These are phyloP conservation scores for Macaca nemestrina DNA, from an alignment of 2,113 vertebrate genomes.

Conservation along the genomic window DNA sequence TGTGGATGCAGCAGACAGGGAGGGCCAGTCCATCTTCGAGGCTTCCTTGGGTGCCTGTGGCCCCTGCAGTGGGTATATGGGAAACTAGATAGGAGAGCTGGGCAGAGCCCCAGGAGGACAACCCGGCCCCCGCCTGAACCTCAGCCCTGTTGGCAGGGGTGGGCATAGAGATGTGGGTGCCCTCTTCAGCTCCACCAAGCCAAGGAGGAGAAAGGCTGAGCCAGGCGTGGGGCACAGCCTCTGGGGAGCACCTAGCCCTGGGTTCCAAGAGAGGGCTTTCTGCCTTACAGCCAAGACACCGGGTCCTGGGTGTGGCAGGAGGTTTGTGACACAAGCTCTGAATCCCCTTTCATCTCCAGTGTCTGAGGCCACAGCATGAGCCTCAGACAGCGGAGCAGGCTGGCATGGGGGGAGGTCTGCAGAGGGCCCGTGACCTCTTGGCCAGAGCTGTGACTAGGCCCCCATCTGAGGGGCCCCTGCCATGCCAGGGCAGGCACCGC, in stretches of 20 bases:
- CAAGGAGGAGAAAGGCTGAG: neutral
- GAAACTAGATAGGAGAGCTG: neutral
- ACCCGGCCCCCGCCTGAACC: neutral
- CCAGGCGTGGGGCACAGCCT: neutral
- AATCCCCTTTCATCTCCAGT: too few relatives aligned
- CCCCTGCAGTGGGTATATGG: neutral
- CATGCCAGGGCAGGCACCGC: neutral
- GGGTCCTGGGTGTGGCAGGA: neutral
- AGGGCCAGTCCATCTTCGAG: neutral
- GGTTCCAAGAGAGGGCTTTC: neutral
- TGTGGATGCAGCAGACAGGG: neutral
- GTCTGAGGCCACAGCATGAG: neutral
- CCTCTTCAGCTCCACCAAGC: neutral
- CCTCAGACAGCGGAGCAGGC: neutral
- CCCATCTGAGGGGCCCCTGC: rapidly evolving
- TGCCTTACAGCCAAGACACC: neutral
- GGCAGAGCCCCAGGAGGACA: neutral
- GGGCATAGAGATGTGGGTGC: rapidly evolving
- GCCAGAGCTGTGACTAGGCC: neutral
- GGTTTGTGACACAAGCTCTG: neutral
- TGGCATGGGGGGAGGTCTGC: neutral
- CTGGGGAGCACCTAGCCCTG: too few relatives aligned
- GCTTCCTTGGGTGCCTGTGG: neutral
- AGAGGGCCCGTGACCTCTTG: neutral
- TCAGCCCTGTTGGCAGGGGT: rapidly evolving